Evolutionary conservation across 2,113 vertebrate species (phyloP).

Genomic region (Phrynocephalus versicolor): DNA sequence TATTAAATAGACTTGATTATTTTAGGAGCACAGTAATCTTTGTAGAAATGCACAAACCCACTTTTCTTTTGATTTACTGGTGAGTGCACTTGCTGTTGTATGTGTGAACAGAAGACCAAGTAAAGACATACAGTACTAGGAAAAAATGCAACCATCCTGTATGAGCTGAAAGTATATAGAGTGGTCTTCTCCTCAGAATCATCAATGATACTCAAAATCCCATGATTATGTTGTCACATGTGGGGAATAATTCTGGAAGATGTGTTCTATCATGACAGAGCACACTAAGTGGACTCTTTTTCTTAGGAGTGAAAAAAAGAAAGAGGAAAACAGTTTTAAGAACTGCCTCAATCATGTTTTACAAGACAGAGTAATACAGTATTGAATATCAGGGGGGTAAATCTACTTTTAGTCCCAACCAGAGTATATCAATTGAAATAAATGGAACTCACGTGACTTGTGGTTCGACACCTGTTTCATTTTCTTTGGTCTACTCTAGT

Average conservation of each 20-base stretch:
- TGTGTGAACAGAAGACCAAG: neutral
- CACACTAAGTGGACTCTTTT: neutral
- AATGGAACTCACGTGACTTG: too few species aligned
- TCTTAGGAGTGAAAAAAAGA: too few species aligned
- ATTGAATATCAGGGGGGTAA: too few species aligned
- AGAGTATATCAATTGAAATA: too few species aligned
- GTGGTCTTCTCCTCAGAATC: neutral
- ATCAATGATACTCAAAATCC: neutral
- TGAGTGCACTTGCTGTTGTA: neutral
- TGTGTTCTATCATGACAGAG: neutral
- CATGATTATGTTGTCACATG: neutral
- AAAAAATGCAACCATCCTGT: neutral
- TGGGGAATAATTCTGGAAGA: neutral
- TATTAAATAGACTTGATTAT: too few species aligned
- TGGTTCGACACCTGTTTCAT: too few species aligned
- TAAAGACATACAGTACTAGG: neutral
- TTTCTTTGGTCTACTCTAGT: too few species aligned
- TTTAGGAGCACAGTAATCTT: too few species aligned
- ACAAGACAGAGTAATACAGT: neutral
- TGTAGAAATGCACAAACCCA: too few species aligned
- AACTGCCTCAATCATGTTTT: neutral
- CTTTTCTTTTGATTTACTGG: neutral
- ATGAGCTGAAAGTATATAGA: neutral
- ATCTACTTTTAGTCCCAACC: too few species aligned
- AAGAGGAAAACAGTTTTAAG: neutral